Percentiles rank a stretch among this genome's conserved stretches.
Conservation (phyloP, 2,113 vertebrate species). For the Rhinoderma darwinii region DNA sequence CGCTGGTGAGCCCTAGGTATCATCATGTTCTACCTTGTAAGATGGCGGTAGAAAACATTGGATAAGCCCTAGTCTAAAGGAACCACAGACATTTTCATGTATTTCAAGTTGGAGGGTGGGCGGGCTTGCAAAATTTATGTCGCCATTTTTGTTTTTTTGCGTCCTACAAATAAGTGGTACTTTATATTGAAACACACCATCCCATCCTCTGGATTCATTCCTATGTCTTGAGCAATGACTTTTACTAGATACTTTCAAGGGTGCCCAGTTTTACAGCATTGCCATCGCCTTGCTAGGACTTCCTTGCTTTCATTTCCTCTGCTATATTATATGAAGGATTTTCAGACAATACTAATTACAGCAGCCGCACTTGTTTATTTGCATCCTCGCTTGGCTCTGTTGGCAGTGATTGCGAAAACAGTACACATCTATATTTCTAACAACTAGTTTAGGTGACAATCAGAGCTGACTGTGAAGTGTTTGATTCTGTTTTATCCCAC, state of each 20-base stretch:
- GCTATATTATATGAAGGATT: slow-evolving; percentile 50
- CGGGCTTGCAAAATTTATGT: neutral
- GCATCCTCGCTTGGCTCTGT: slow-evolving; percentile 60
- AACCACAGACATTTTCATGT: neutral
- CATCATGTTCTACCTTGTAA: no score
- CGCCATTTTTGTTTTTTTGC: neutral
- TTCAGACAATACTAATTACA: slow-evolving; percentile 60
- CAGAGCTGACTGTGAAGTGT: slow-evolving; percentile 55
- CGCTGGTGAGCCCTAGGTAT: no score
- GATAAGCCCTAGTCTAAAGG: neutral
- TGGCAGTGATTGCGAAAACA: slow-evolving; percentile 55
- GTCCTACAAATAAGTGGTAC: neutral
- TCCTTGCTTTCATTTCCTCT: slow-evolving; percentile 48
- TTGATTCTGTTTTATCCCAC: slow-evolving; percentile 60
- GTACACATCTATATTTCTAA: slow-evolving; percentile 61
- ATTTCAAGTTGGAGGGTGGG: neutral
- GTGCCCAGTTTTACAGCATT: slow-evolving; percentile 7
- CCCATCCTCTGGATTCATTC: neutral
- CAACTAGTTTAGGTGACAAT: slow-evolving; percentile 54
- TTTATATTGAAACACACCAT: neutral
- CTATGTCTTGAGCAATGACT: neutral
- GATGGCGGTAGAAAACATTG: no score
- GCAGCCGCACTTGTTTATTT: slow-evolving; percentile 55
- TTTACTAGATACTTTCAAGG: neutral
- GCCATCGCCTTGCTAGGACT: slow-evolving; percentile 12